Percentiles rank a stretch among this genome's conserved stretches.
These are phyloP conservation scores for Brevipalpus yothersi DNA, from an alignment of 1,140 invertebrate species.

Conservation along the genomic window DNA sequence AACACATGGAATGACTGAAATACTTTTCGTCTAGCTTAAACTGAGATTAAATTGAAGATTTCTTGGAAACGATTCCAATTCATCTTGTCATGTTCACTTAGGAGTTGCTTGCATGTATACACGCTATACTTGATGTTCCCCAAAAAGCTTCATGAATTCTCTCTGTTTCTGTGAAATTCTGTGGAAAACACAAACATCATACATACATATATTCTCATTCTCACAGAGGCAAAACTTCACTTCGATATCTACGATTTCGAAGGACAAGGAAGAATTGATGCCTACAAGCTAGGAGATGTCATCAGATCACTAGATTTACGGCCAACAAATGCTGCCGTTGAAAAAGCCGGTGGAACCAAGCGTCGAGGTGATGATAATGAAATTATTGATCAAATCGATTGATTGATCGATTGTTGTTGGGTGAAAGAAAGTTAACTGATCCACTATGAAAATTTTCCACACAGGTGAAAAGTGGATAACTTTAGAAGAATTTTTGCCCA, in stretches of 20 bases:
- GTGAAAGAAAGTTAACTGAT: too few species aligned
- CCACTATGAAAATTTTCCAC: conserved; percentile 20
- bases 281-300: conserved; percentile 60
- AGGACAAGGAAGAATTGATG: conserved; percentile 53
- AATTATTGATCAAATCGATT: neutral
- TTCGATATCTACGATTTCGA: conserved; percentile 49
- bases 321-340: conserved; percentile 65
- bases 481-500: conserved; percentile 92
- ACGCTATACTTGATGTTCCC: too few species aligned
- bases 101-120: too few species aligned
- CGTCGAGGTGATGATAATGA: conserved; percentile 43
- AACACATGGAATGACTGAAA: too few species aligned
- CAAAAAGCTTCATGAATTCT: too few species aligned
- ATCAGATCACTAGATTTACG: conserved; percentile 76
- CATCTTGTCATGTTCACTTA: too few species aligned
- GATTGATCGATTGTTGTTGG: too few species aligned
- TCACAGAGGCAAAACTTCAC: conserved; percentile 49
- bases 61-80: too few species aligned
- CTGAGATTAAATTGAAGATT: too few species aligned
- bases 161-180: too few species aligned
- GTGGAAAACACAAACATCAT: too few species aligned
- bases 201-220: neutral
- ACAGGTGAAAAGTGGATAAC: conserved; percentile 54
- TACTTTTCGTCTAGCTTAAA: too few species aligned
- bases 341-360: conserved; percentile 80